Base-by-base conservation (phyloP, 2,113 vertebrate genomes). In the Heterocephalus glaber region DNA sequence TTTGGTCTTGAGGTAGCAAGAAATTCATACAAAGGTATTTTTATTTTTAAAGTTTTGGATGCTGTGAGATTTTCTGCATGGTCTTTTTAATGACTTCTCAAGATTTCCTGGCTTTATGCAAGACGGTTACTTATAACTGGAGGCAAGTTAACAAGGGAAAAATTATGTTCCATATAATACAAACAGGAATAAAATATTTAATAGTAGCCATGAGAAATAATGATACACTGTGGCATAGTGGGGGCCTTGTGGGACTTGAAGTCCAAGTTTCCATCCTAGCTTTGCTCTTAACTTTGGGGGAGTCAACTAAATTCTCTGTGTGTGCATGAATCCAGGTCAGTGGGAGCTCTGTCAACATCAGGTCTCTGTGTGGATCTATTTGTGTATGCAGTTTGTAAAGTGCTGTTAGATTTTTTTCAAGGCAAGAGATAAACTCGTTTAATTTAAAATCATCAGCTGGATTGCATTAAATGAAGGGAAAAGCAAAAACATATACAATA, bases 401-500 rank as follows among this genome's bases (percentile, higher is more conserved):
- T 89, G 91, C 70, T 63, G 93, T 63, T 86, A 88, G 79, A 60
- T 92, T 93, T 89, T 95, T 93, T 87, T 86, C 44, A 96, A 93
- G 86, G 41, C 14, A 7, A 76, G 97, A 97, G 96, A 80, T 81
- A 97, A 97, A 93, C 68, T 96, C 30, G 66, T 76, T 92, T 95
- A 90, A 96, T 66, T 92, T 96, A 87, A 95, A 95, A 79, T 96
- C 94, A 97, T 96, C 93, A 96, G 90, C 68, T 97, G 76, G 91
- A 95, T 12, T 96, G 80, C 87, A 96, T 97, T 68, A 97, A 98
- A 98, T 82, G 49, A 88, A 97, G 86, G 74, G 56, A 80, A 97
- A 95, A 97, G 76, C 30, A 98, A 96, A 97, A 94, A 72, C 0
- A 0, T 60, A 89, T 92, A 98, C 92, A 91, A 13, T 6, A 74